Evolutionary conservation across 2,888 invertebrate genomes (phyloP), one percentile per base, ranked within the genome.

Genomic region (Iphiclides podalirius): DNA sequence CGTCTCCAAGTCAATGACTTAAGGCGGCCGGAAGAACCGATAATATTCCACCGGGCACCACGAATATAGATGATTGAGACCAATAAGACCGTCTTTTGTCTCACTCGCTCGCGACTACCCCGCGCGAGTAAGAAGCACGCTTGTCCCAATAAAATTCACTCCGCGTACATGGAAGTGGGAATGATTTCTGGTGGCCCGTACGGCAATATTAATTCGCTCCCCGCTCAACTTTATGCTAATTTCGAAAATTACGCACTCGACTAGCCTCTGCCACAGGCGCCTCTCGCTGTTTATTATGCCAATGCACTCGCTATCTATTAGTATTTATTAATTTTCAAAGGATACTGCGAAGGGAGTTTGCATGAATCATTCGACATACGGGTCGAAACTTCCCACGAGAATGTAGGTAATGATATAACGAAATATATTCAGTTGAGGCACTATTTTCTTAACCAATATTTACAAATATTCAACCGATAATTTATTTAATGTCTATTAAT

Each of bases 51-150:
- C 81, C 72, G 75, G 76, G 80, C 75, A 82, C 75, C 75, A 83
- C 80, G 85, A 87, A 87, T 88, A 84, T 83, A 85, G 86, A 86
- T 86, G 86, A 86, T 85, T 85, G 83, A 76, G 76, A 80, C 72
- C 77, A 73, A 71, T 71, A 76, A 77, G 79, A 20, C 3, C 77
- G 66, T 62, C 63, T 51, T 53, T 43, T 63, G 54, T 70, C 75
- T 70, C 75, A 47, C 53, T 72, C 70, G 61, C 67, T 13, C 50
- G 57, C 51, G 46, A 46, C 47, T n/a, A n/a, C n/a, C n/a, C n/a
- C 51, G 40, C 50, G 26, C 43, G 59, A 34, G 50, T 49, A 71
- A 77, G 62, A 20, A 78, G 80, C 47, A 53, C 54, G 53, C 48
- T 46, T 66, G 56, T 53, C 58, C 58, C 67, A 72, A 74, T 77